These are phyloP conservation scores for Chloebia gouldiae DNA, from an alignment of 2,113 vertebrate species.

Conservation along the genomic window DNA sequence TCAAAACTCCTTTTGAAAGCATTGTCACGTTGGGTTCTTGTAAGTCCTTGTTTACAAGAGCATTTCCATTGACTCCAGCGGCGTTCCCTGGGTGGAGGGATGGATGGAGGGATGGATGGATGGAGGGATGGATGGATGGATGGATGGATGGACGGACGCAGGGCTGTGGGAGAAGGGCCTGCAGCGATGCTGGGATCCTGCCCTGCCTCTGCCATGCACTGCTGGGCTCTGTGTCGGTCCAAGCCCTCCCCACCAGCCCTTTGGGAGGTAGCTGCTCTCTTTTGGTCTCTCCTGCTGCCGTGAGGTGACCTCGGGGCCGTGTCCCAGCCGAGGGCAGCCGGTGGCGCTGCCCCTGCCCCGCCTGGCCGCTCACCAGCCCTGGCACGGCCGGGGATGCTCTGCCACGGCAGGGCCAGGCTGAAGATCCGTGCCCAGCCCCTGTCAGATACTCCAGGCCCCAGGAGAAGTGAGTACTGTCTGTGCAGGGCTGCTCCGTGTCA, in stretches of 20 bases:
- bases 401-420: rapidly evolving
- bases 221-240: rapidly evolving
- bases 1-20: slow-evolving; percentile 48
- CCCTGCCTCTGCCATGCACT: background rate
- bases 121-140: background rate
- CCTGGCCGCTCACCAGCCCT: rapidly evolving
- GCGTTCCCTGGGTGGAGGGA: rapidly evolving
- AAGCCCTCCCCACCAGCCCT: rapidly evolving
- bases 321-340: background rate
- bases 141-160: too few relatives aligned
- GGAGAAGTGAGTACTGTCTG: background rate
- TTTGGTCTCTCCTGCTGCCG: background rate
- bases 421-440: rapidly evolving
- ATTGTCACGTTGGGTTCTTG: slow-evolving; percentile 3
- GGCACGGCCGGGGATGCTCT: rapidly evolving
- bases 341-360: rapidly evolving
- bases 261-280: background rate
- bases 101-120: background rate
- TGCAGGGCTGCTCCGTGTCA: rapidly evolving
- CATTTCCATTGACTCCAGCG: background rate
- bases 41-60: slow-evolving; percentile 63
- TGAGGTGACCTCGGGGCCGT: background rate
- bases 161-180: background rate
- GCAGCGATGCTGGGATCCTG: rapidly evolving
- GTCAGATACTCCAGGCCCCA: rapidly evolving